These are phyloP conservation scores for Oostethus manadensis DNA, from an alignment of 2,113 vertebrate species.

Conservation along the genomic window DNA sequence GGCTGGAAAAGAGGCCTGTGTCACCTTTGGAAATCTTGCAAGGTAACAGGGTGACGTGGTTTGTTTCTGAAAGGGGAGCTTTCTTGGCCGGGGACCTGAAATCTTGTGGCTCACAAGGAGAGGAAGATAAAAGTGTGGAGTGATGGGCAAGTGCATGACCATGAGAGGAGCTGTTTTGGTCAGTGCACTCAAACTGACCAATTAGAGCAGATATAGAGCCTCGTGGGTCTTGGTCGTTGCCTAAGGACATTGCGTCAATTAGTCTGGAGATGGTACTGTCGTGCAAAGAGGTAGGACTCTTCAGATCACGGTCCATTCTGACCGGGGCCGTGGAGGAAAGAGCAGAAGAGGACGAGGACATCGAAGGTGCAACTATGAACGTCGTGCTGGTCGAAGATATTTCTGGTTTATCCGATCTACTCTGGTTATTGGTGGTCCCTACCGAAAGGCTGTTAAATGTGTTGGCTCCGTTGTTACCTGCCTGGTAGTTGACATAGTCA, in stretches of 20 bases:
- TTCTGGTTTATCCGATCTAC: constrained; percentile 46
- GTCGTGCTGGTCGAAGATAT: constrained; percentile 46
- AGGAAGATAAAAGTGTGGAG: background rate
- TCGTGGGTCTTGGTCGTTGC: constrained; percentile 72
- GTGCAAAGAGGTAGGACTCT: constrained; percentile 63
- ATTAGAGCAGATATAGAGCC: constrained; percentile 85
- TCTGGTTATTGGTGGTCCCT: constrained; percentile 17
- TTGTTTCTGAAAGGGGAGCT: constrained; percentile 35
- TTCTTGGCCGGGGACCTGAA: constrained; percentile 18
- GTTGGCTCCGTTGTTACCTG: constrained; percentile 24
- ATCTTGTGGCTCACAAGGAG: constrained; percentile 19
- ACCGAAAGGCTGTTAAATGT: constrained; percentile 24
- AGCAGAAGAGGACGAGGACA: constrained; percentile 53
- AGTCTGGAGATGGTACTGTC: constrained; percentile 86
- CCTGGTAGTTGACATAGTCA: constrained; percentile 49
- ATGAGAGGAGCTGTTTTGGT: constrained; percentile 54
- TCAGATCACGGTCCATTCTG: constrained; percentile 44
- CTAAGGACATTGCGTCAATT: constrained; percentile 82
- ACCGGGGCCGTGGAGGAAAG: constrained; percentile 33
- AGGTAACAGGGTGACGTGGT: constrained; percentile 18
- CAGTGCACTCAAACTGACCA: constrained; percentile 75
- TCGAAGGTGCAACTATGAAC: constrained; percentile 45
- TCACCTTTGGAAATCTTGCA: constrained; percentile 16
- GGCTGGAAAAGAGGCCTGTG: constrained; percentile 56
- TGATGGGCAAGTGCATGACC: constrained; percentile 9